phyloP scores from a whole-genome alignment of 2,888 invertebrate genomes.

The Chrysotoxum bicinctum region DNA sequence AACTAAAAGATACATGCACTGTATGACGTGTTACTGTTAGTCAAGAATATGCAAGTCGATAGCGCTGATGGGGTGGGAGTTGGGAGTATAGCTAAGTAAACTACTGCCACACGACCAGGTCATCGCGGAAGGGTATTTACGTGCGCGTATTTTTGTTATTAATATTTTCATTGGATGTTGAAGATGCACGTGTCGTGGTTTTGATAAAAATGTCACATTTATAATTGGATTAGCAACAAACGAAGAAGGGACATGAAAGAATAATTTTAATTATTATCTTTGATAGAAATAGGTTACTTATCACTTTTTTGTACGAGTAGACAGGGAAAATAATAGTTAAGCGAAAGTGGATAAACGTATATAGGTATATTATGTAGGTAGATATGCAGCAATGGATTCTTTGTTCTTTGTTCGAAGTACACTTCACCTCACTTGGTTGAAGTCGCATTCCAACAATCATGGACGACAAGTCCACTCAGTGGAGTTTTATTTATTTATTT shows the following conservation, averaged over 20 bases:
- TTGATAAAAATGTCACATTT: conserved; percentile 74
- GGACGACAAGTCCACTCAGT: no score
- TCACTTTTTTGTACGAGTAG: neutral
- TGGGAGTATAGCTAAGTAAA: conserved; percentile 16
- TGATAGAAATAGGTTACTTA: conserved; percentile 24
- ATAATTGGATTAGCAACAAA: conserved; percentile 72
- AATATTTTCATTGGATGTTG: conserved; percentile 74
- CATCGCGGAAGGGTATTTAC: conserved; percentile 42
- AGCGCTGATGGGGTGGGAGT: conserved; percentile 25
- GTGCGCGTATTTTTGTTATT: conserved; percentile 70
- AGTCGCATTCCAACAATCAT: no score
- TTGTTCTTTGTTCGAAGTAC: neutral
- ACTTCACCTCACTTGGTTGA: neutral
- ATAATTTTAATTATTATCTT: conserved; percentile 43
- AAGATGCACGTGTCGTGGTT: conserved; percentile 76
- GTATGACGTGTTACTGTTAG: conserved; percentile 32
- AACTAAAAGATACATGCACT: conserved; percentile 52
- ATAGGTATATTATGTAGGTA: no score
- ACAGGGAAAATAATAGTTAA: neutral
- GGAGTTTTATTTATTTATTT: no score
- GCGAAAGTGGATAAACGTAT: neutral
- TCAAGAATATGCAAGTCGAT: conserved; percentile 24
- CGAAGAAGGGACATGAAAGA: conserved; percentile 29
- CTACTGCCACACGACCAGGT: conserved; percentile 57
- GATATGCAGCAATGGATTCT: neutral